These are phyloP conservation scores for Nomada fucata DNA, from an alignment of 2,888 invertebrate species.

Conservation along the genomic window DNA sequence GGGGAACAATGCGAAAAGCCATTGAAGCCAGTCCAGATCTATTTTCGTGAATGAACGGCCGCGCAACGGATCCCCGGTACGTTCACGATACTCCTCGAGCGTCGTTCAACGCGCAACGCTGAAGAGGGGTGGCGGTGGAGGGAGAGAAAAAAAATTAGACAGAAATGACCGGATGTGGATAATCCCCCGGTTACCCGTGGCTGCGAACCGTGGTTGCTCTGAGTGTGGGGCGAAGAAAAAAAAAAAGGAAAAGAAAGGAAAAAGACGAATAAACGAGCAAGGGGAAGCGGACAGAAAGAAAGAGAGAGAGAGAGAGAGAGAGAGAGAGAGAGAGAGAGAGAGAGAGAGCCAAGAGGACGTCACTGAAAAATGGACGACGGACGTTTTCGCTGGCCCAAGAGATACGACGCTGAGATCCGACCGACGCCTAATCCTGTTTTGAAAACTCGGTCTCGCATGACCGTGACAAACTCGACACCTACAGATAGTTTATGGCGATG, in stretches of 20 bases:
- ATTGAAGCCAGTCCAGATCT: slow-evolving; percentile 61
- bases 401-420: slow-evolving; percentile 67
- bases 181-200: slow-evolving; percentile 72
- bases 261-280: slow-evolving; percentile 38
- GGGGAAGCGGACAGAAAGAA: slow-evolving; percentile 13
- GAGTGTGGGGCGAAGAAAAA: slow-evolving; percentile 32
- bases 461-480: slow-evolving; percentile 81
- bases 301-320: slow-evolving; percentile 39
- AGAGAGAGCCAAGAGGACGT: slow-evolving; percentile 58
- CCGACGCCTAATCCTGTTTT: slow-evolving; percentile 80
- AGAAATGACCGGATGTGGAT: slow-evolving; percentile 83
- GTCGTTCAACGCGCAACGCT: slow-evolving; percentile 24
- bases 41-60: slow-evolving; percentile 53
- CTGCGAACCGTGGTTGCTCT: slow-evolving; percentile 42
- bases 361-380: slow-evolving; percentile 77
- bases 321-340: slow-evolving; percentile 39
- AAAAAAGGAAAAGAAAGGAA: slow-evolving; percentile 48
- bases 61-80: slow-evolving; percentile 68
- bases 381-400: slow-evolving; percentile 71
- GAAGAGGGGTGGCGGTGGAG: not conserved
- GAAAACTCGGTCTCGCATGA: slow-evolving; percentile 79
- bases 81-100: slow-evolving; percentile 75
- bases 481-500: slow-evolving; percentile 75
- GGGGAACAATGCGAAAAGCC: slow-evolving; percentile 70
- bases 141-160: slow-evolving; percentile 73